Evolutionary conservation across 2,113 vertebrate species (phyloP).

Genomic region (Sorex fumeus): DNA sequence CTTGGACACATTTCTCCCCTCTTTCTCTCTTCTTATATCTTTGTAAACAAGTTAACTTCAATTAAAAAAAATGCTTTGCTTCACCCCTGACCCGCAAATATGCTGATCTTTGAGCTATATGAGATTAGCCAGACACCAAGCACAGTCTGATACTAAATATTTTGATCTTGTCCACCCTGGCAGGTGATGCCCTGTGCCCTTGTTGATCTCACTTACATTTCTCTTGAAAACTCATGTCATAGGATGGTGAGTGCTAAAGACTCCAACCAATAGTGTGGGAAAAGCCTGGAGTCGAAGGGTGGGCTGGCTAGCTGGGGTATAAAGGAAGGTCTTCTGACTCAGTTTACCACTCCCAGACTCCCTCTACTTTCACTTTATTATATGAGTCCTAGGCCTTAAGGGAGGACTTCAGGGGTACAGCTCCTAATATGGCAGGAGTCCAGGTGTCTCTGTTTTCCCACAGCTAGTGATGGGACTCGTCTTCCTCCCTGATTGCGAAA

Average conservation of each 20-base stretch:
- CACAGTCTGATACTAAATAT: background rate
- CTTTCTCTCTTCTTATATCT: too few species aligned
- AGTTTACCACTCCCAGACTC: background rate
- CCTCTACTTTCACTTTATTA: background rate
- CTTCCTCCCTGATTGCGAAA: background rate
- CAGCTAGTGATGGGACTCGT: background rate
- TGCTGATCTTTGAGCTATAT: background rate
- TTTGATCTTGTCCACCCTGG: conserved; percentile 25
- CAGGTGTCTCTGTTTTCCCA: background rate
- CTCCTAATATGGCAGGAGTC: background rate
- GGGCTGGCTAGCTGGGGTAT: background rate
- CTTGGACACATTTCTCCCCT: too few species aligned
- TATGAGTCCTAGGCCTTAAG: background rate
- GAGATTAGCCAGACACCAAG: conserved; percentile 1
- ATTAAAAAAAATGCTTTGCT: too few species aligned
- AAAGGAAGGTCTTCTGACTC: background rate
- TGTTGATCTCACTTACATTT: background rate
- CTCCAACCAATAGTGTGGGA: background rate
- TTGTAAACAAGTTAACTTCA: too few species aligned
- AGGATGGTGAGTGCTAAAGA: background rate
- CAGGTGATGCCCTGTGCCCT: background rate
- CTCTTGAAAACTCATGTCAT: background rate
- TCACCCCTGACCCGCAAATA: too few species aligned
- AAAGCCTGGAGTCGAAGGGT: background rate
- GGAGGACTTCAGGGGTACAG: background rate